phyloP scores from a whole-genome alignment of 30 jellyfish, hydroid and myxozoan species.

The Mastigias papua region DNA sequence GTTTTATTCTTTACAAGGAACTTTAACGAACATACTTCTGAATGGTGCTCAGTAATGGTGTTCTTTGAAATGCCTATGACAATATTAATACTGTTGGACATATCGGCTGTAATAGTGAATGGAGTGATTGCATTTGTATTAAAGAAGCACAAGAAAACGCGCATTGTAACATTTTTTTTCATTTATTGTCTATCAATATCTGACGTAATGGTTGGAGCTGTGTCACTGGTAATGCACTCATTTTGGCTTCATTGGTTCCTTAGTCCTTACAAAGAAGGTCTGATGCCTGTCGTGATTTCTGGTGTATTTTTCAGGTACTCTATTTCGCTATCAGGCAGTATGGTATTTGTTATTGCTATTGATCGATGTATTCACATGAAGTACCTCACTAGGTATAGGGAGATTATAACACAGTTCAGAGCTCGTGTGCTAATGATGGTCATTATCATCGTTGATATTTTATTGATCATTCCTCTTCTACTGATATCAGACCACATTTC shows the following conservation, averaged over 20 bases:
- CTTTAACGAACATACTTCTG: no score
- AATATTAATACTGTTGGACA: not conserved
- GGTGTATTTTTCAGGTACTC: not conserved
- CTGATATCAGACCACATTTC: not conserved
- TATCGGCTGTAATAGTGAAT: not conserved
- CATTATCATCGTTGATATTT: not conserved
- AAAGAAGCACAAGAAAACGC: not conserved
- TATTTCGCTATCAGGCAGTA: not conserved
- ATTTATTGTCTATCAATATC: not conserved
- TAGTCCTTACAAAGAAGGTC: not conserved
- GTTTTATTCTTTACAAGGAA: no score
- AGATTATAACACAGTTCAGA: not conserved
- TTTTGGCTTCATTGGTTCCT: not conserved
- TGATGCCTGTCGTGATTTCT: not conserved
- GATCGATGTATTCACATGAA: conserved; percentile 13
- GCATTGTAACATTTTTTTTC: not conserved
- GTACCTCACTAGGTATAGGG: not conserved
- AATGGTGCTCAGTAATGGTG: not conserved
- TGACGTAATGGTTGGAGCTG: not conserved
- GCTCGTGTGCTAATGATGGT: not conserved
- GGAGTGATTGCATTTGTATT: not conserved
- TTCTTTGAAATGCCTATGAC: not conserved
- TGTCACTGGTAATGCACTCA: not conserved
- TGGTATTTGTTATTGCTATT: not conserved
- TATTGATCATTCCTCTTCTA: not conserved